Evolutionary conservation across 30 jellyfish, hydroid and myxozoan species (phyloP), one percentile per base, ranked within the genome.

Genomic region (Hydractinia symbiolongicarpus): DNA sequence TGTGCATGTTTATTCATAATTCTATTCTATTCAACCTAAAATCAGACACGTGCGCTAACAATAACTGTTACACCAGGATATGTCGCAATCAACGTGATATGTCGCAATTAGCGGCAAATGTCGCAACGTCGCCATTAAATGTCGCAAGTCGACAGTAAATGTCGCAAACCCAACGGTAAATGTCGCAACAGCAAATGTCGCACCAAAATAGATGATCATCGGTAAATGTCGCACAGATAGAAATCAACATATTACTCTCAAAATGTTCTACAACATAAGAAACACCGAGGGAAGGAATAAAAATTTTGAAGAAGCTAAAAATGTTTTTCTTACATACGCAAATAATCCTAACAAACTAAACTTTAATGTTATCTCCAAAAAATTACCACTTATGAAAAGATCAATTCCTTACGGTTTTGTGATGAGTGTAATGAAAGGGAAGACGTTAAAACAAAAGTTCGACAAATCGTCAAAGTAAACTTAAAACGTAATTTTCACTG

Each of bases 391-490:
- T 71, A 17, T 51, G 57, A 11, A 44, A 78, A 54, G 58, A 78
- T 1, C 21, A 78, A 5, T 21, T 40, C 20, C 62, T 49, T 53
- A 78, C 95, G 80, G 80, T 75, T 66, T 87, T 84, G 9, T 75
- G 4, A 64, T 64, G 74, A n/a, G n/a, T 64, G 74, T 64, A 64
- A 64, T 64, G 74, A 71, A 8, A 71, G 50, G 50, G 5, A 40
- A 51, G 50, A 6, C 10, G 53, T 51, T 8, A 71, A 71, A 40
- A 40, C 81, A 40, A 71, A 71, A 7, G 50, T 71, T n/a, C 10
- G 56, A 71, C 1, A 8, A 71, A 71, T 21, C 81, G 69, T 71
- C 50, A 9, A 17, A 58, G 56, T 7, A 71, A 71, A 51, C 74
- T 64, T 51, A 64, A 6, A 40, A 71, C 9, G 5, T 21, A 71